Evolutionary conservation across 2,888 invertebrate species (phyloP), one percentile per base, ranked within the genome.

Genomic region (Boloria euphrosyne): DNA sequence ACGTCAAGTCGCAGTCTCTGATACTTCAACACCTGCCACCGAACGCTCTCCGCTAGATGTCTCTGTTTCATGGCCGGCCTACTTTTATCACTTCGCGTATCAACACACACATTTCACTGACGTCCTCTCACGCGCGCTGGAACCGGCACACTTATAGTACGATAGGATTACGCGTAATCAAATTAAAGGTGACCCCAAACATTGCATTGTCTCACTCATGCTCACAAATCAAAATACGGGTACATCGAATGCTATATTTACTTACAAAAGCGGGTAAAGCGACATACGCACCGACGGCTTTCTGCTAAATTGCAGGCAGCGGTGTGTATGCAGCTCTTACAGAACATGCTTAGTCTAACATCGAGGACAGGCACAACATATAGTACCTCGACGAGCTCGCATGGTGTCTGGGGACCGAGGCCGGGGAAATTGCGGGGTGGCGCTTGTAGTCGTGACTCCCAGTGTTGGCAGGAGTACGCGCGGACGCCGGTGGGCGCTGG

Each of bases 381-480:
- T 81, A 79, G 75, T 90, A 92, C 92, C 92, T 92, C 92, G 88
- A 84, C 86, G 86, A 85, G 80, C 74, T 91, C 89, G 88, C 88
- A 89, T 85, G 90, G 86, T 75, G 86, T 81, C 72, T 84, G 85
- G 71, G 82, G 87, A 76, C 82, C 83, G 87, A 83, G 78, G 31
- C 84, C 92, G 85, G 90, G 93, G 81, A 81, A 92, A 81, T 85
- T 86, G 69, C 84, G 89, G 78, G 85, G 91, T 69, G 88, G 93
- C 76, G 89, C 93, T 80, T 80, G 89, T 80, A 92, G 93, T 71
- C 93, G 89, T 73, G 93, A 88, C 82, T 93, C 94, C 93, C 87
- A 94, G 82, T 92, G 94, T 86, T 89, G 93, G 92, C 89, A 94
- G 84, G 89, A 93, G 92, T 88, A 94, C 77, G 89, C 92, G 83